Evolutionary conservation across 2,797 vertebrate species (phyloP).

Genomic region (Muscicapa comitata): DNA sequence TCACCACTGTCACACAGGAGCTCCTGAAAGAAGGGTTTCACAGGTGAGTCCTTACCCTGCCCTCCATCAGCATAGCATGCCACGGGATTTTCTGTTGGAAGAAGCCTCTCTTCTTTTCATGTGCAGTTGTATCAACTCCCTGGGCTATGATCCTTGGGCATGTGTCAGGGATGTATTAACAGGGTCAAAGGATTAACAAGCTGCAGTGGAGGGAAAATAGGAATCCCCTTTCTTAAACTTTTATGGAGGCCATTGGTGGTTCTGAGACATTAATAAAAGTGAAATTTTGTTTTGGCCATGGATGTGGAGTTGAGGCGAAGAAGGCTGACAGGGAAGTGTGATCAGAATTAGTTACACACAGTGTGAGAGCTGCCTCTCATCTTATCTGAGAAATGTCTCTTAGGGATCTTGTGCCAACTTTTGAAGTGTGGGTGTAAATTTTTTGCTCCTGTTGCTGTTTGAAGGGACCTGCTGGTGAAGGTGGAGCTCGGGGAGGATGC

Average conservation of each 20-base stretch:
- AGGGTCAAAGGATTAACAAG: not conserved
- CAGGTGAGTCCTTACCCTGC: constrained; percentile 73
- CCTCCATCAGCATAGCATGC: accelerated
- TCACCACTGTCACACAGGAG: constrained; percentile 75
- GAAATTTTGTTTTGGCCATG: not conserved
- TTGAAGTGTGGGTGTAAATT: not conserved
- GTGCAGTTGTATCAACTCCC: not conserved
- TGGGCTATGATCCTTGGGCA: accelerated
- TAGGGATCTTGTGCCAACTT: accelerated
- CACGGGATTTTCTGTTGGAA: accelerated
- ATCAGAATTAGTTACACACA: accelerated
- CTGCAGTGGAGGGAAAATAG: not conserved
- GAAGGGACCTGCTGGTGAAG: constrained; percentile 83
- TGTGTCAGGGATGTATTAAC: not conserved
- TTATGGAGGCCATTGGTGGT: not conserved
- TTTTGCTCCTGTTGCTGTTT: not conserved
- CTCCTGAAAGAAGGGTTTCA: constrained; percentile 88
- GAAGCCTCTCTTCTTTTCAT: not conserved
- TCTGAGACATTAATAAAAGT: not conserved
- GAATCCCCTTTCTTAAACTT: not conserved
- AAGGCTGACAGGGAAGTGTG: not conserved
- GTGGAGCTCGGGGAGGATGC: constrained; percentile 70
- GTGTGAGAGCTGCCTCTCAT: accelerated
- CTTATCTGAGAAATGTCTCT: not conserved
- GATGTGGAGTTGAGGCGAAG: not conserved